Conservation (phyloP, 2,113 vertebrate genomes). For the Leucoraja erinaceus region DNA sequence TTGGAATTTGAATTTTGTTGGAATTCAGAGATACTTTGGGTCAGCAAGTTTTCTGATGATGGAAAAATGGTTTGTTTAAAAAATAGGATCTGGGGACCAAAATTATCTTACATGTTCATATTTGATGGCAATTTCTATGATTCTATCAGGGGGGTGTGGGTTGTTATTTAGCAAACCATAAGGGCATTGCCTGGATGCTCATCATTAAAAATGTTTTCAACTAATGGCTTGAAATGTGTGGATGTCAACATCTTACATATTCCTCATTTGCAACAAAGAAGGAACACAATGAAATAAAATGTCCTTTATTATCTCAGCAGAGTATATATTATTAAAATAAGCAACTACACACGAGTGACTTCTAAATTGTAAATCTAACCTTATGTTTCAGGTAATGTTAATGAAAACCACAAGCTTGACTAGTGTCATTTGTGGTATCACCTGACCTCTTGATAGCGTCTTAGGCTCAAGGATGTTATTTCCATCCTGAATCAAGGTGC, state of each 20-base stretch:
- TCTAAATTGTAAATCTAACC: not conserved
- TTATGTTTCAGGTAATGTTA: not conserved
- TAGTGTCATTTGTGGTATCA: not conserved
- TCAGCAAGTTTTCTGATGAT: not conserved
- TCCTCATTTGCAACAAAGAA: not conserved
- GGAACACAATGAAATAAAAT: constrained; percentile 7
- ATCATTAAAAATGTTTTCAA: not conserved
- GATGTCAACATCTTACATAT: not conserved
- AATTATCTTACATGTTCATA: not conserved
- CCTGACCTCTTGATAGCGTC: not conserved
- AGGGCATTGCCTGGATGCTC: not conserved
- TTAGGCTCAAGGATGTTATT: not conserved
- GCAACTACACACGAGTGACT: not conserved
- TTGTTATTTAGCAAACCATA: not conserved
- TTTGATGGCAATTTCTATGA: not conserved
- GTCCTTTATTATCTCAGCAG: not conserved
- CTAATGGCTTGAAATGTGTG: not conserved
- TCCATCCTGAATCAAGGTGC: not conserved
- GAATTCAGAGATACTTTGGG: not conserved
- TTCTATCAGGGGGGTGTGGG: not conserved
- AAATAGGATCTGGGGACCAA: not conserved
- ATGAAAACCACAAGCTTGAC: not conserved
- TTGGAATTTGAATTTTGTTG: too few relatives aligned
- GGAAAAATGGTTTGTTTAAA: not conserved
- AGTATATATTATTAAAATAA: not conserved